A percentile compares a stretch with the other conserved stretches of the same genome.
phyloP scores from a whole-genome alignment of 2,888 invertebrate species.

The Eupithecia subfuscata region DNA sequence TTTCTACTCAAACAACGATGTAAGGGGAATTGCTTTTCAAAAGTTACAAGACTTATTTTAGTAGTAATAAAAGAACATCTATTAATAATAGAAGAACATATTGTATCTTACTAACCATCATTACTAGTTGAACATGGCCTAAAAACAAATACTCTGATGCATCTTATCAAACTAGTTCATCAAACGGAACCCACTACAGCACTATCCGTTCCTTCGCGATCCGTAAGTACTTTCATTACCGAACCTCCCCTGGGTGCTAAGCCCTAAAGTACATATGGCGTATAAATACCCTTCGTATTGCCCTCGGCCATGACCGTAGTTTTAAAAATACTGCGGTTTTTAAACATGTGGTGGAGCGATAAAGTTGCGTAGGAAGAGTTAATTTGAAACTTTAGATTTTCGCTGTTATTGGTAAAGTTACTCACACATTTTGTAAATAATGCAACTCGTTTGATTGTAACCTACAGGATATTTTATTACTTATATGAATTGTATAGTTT shows the following conservation, averaged over 20 bases:
- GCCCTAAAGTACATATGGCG: slow-evolving; percentile 81
- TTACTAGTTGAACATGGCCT: background rate
- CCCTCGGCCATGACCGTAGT: slow-evolving; percentile 52
- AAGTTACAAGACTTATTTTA: no score
- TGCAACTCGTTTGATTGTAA: background rate
- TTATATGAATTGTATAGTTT: no score
- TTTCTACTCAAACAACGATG: background rate
- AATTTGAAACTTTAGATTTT: slow-evolving; percentile 18
- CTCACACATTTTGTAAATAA: background rate
- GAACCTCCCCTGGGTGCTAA: slow-evolving; percentile 69
- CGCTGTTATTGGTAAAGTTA: background rate
- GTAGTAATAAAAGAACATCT: background rate
- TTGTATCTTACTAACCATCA: background rate
- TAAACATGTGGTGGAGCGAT: slow-evolving; percentile 45
- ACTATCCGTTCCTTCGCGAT: slow-evolving; percentile 48
- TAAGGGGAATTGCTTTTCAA: background rate
- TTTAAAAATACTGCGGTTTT: slow-evolving; percentile 54
- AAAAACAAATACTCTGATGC: background rate
- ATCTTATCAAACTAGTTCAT: slow-evolving; percentile 4
- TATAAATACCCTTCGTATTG: slow-evolving; percentile 80
- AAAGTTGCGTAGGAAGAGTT: slow-evolving; percentile 30
- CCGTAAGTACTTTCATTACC: slow-evolving; percentile 58
- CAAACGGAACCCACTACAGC: slow-evolving; percentile 37
- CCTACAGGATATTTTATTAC: background rate
- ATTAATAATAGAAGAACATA: background rate